Base-by-base conservation (phyloP, 1,140 invertebrate genomes). In the Lasaia peninsularis region DNA sequence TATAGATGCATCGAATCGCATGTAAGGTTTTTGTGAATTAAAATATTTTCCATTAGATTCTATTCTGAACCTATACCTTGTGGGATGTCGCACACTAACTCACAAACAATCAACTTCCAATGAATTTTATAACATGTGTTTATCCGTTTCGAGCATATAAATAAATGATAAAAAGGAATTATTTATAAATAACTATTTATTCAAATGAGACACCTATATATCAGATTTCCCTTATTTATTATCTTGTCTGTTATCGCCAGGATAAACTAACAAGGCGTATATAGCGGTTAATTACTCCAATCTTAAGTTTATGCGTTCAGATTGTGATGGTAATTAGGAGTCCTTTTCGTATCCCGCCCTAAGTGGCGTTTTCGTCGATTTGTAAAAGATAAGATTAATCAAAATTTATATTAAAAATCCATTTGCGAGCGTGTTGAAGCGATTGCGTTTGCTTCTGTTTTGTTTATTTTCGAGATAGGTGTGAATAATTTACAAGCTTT, bases 241-340 rank as follows among this genome's bases (percentile, higher is more conserved):
- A 82, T 85, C 67, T 67, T 69, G 64, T 69, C 18, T 56, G 60
- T 67, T 82, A 85, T 85, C 79, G 66, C 28, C 12, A 3, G 67
- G 77, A 81, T 81, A 84, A 80, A 67, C 62, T 64, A 73, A 76
- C 73, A 81, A 66, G 63, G 60, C 60, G 62, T 75, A 72, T 68
- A 58, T 60, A 64, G 62, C 60, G 73, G 72, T 86, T 86, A 86
- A 86, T 86, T 86, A 84, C 72, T 79, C 69, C 73, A 78, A 80
- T 78, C 78, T 75, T 71, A 73, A 78, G 62, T 83, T 82, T 84
- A 84, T 84, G 75, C 78, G 71, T 56, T 58, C 64, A 82, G 82
- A 86, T 86, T 82, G 78, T 73, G 77, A 86, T 86, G 82, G 73
- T 82, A 84, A 84, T 83, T 71, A 73, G 24, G 35, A 18, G 63